These are phyloP conservation scores for Minunthozetes semirufus DNA, from an alignment of 2,888 invertebrate genomes.

Conservation along the genomic window DNA sequence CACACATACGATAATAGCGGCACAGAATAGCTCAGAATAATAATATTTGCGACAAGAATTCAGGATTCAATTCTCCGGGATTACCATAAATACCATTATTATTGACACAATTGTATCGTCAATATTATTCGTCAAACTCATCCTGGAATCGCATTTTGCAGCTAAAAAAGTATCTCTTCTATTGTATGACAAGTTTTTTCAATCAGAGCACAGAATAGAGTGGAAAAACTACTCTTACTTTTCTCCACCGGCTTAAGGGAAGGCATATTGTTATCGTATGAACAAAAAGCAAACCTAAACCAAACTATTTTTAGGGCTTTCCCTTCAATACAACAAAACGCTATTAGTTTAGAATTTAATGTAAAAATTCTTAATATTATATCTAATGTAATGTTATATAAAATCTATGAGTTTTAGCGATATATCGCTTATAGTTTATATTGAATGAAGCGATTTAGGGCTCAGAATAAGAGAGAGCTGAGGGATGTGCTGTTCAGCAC, in stretches of 20 bases:
- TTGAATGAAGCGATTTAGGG: background rate
- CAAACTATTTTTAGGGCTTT: background rate
- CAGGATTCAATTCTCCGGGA: background rate
- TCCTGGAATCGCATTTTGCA: background rate
- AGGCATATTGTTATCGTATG: background rate
- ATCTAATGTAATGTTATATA: background rate
- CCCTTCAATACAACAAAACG: no score
- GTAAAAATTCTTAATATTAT: conserved; percentile 9
- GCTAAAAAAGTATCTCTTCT: background rate
- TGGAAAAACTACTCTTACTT: no score
- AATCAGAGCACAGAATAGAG: no score
- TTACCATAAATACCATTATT: background rate
- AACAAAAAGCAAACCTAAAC: background rate
- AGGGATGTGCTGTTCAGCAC: no score
- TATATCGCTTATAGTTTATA: background rate
- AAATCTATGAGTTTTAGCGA: background rate
- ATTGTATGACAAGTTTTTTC: no score
- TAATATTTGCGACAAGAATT: background rate
- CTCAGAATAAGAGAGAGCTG: no score
- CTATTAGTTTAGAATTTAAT: background rate
- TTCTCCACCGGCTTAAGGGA: no score
- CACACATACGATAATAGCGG: no score
- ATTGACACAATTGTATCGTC: background rate
- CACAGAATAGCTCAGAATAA: background rate
- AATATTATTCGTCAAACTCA: background rate